Evolutionary conservation across 2,113 vertebrate genomes (phyloP), one percentile per base, ranked within the genome.

Genomic region (Aspidoscelis tigris): DNA sequence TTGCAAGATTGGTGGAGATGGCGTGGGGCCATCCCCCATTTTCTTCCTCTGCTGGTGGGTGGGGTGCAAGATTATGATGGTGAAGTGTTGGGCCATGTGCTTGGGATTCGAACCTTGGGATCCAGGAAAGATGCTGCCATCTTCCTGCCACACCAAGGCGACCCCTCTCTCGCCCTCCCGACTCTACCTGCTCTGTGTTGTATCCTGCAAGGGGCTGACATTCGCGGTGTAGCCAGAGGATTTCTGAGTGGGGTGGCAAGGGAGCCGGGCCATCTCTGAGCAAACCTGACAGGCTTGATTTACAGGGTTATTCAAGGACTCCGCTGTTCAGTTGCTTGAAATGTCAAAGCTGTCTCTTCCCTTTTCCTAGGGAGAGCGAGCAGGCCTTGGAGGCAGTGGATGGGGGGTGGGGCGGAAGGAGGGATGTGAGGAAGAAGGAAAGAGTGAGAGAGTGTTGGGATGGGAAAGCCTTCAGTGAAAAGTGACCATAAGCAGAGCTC

Each of bases 191-290:
- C 47, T 65, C 73, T 0, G 1, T 66, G 5, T 1, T 12, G 26
- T 1, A 0, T 0, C 85, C 39, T 3, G 61, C 44, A 10, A 68
- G 43, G 1, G 47, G 77, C 82, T 82, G 4, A 53, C 4, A 22
- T 78, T 82, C 89, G 85, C 86, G 88, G 85, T 3, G 68, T 79
- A 91, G 81, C 84, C 87, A 85, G 76, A 69, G 88, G 3, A 0
- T 0, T 26, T 84, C 78, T 18, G 55, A 84, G 12, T 0, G 3
- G 78, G 74, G 89, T 84, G 66, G 55, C 0, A 43, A 76, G 6
- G 82, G 43, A 87, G 76, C 44, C 80, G 5, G 5, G 41, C 2
- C 16, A 39, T 88, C 6, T 79, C 18, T 50, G 79, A 68, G 72
- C 86, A 78, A 80, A 68, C 72, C 58, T 47, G 65, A 82, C 83